These are phyloP conservation scores for Latrodectus hesperus DNA, from an alignment of 2,888 invertebrate species.

Conservation along the genomic window DNA sequence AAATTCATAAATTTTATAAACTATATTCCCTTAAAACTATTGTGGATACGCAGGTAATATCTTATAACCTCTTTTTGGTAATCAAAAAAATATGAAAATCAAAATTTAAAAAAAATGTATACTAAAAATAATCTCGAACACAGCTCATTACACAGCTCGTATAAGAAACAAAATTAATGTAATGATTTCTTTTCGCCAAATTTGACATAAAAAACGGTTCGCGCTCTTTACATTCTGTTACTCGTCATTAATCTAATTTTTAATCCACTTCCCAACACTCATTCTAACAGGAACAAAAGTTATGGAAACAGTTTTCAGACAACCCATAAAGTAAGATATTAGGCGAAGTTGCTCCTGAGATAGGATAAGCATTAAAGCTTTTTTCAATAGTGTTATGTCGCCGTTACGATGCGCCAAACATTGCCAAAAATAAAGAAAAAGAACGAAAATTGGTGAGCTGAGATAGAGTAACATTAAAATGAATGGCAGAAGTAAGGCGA, in stretches of 20 bases:
- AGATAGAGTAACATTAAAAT: neutral
- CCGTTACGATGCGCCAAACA: conserved; percentile 47
- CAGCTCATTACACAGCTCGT: too few relatives aligned
- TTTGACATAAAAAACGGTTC: too few relatives aligned
- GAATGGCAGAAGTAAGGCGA: neutral
- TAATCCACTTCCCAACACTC: conserved; percentile 16
- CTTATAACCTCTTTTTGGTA: too few relatives aligned
- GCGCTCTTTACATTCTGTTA: too few relatives aligned
- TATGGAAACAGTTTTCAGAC: conserved; percentile 16
- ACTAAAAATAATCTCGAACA: neutral
- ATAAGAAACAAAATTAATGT: too few relatives aligned
- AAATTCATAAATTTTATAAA: too few relatives aligned
- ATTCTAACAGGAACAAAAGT: neutral
- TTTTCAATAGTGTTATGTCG: conserved; percentile 34
- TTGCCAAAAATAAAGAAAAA: conserved; percentile 9
- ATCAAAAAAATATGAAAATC: too few relatives aligned
- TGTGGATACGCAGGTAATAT: too few relatives aligned
- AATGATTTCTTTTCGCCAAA: too few relatives aligned
- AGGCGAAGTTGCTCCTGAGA: neutral
- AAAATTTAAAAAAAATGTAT: neutral
- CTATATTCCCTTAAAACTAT: too few relatives aligned
- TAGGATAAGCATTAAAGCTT: conserved; percentile 38
- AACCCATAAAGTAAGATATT: conserved; percentile 38
- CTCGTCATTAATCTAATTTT: conserved; percentile 33
- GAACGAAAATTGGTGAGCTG: neutral